Base-by-base conservation (phyloP, 2,113 vertebrate species). In the Oreotrochilus melanogaster region DNA sequence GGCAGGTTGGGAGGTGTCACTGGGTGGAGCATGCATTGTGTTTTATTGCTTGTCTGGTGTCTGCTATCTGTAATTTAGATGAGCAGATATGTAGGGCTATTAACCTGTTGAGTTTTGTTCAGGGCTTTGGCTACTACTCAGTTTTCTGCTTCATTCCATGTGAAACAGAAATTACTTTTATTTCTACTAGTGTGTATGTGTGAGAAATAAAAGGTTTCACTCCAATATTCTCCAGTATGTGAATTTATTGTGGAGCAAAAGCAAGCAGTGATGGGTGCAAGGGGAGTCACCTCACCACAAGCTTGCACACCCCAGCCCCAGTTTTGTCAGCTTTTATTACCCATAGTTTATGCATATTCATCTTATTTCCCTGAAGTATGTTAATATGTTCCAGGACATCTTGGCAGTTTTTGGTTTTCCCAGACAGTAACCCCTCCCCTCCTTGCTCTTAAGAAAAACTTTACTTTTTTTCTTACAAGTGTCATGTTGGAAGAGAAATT, bases 21-120 rank as follows among this genome's bases (percentile, higher is more conserved):
- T 23, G 45, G 31, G 6, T 7, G 0, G 61, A n/a, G 33, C 1
- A 11, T 8, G 5, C 19, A 8, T n/a, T 18, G 9, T 56, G 31
- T 7, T 88, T 82, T 67, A 23, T 75, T 71, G 15, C 33, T 85
- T 43, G 21, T 48, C 72, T 67, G n/a, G 11, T 42, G 25, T 31
- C 92, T 87, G 48, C 54, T 76, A 1, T 19, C 50, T 54, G 42
- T 57, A 70, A 43, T 53, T 73, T n/a, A 79, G 48, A 25, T 30
- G 17, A 71, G 39, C 33, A 71, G 50, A 58, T 42, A 48, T 0
- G 6, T 43, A 25, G 48, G 35, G 11, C 21, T 71, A 7, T 66
- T 18, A 19, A 23, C 9, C 35, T 66, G 23, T 3, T 30, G 33
- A 65, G 22, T 56, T 81, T 76, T 76, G n/a, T 33, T 71, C 30